A percentile compares a stretch with the other conserved stretches of the same genome.
These are phyloP conservation scores for Trinorchestia longiramus DNA, from an alignment of 1,140 invertebrate genomes.

Conservation along the genomic window DNA sequence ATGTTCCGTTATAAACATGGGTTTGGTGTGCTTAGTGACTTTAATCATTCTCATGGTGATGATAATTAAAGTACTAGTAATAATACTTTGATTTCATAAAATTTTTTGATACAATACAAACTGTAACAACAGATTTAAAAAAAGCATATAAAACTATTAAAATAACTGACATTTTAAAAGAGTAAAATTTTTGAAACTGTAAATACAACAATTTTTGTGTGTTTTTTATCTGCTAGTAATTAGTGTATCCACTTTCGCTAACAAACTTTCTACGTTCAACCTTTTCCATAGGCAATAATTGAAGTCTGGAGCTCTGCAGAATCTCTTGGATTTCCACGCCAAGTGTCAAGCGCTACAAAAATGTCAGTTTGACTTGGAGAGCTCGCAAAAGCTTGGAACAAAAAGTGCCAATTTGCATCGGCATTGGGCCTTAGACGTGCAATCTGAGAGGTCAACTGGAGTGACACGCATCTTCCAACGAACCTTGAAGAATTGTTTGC, in stretches of 20 bases:
- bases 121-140: too few species aligned
- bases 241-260: not conserved
- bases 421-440: conserved; percentile 17
- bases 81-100: too few species aligned
- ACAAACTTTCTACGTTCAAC: not conserved
- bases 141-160: too few species aligned
- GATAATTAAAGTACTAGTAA: too few species aligned
- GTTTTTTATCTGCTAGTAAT: not conserved
- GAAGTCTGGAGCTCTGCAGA: not conserved
- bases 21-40: not conserved
- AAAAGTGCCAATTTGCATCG: conserved; percentile 35
- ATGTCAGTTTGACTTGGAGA: conserved; percentile 28
- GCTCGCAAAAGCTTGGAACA: conserved; percentile 26
- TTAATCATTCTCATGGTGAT: too few species aligned
- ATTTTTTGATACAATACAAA: too few species aligned
- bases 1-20: not conserved
- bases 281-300: not conserved
- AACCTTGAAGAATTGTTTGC: not conserved
- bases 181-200: not conserved
- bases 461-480: not conserved
- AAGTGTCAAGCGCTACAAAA: conserved; percentile 35
- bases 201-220: not conserved
- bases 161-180: too few species aligned
- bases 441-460: conserved; percentile 17
- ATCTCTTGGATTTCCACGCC: conserved; percentile 11